A percentile compares a stretch with the other conserved stretches of the same genome.
Conservation (phyloP, 2,888 invertebrate genomes). For the Philereme vetulata region DNA sequence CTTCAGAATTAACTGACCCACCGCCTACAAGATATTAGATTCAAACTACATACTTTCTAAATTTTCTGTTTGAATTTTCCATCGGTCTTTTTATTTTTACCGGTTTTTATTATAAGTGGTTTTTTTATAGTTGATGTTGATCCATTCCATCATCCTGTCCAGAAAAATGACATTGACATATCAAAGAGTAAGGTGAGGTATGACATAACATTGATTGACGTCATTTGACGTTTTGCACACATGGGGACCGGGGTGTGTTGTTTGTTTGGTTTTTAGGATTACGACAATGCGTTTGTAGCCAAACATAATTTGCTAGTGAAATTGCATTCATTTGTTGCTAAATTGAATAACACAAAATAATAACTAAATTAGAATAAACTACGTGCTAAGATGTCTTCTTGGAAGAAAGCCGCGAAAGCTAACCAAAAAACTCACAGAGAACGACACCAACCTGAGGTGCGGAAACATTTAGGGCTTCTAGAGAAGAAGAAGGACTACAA, state of each 20-base stretch:
- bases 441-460: constrained; percentile 91
- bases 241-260: too few relatives aligned
- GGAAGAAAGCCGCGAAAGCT: constrained; percentile 94
- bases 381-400: constrained; percentile 88
- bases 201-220: too few relatives aligned
- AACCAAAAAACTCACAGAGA: constrained; percentile 93
- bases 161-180: too few relatives aligned
- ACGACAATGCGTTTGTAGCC: too few relatives aligned
- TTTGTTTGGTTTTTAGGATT: too few relatives aligned
- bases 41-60: neutral
- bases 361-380: neutral
- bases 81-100: too few relatives aligned
- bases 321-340: neutral
- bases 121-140: too few relatives aligned
- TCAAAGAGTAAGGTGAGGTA: too few relatives aligned
- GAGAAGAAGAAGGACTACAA: constrained; percentile 96
- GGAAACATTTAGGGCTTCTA: constrained; percentile 90
- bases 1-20: constrained; percentile 36
- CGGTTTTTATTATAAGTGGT: too few relatives aligned
- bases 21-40: constrained; percentile 13
- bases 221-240: too few relatives aligned
- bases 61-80: neutral
- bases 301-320: neutral
- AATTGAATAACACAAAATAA: neutral
- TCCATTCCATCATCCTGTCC: too few relatives aligned